Percentiles rank a stretch among this genome's conserved stretches.
Evolutionary conservation across 2,888 invertebrate species (phyloP).

Genomic region (Limnephilus lunatus): DNA sequence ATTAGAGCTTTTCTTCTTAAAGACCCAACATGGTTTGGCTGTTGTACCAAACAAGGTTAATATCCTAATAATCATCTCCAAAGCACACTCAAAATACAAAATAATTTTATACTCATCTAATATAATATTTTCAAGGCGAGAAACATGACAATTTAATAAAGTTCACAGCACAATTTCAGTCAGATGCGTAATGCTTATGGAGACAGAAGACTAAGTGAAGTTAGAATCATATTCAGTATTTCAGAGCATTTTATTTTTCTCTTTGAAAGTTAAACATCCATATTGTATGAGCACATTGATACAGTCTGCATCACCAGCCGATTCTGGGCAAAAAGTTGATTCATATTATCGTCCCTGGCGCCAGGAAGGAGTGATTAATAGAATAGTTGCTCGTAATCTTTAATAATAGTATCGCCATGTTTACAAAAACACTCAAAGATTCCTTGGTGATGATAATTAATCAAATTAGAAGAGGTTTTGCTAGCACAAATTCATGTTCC

Average conservation of each 20-base stretch:
- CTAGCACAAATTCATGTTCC: neutral
- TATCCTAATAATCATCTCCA: neutral
- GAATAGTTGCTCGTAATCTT: neutral
- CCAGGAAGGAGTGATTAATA: constrained; percentile 1
- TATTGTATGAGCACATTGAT: neutral
- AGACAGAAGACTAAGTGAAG: neutral
- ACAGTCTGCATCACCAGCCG: constrained; percentile 32
- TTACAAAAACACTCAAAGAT: neutral
- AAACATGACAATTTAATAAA: neutral
- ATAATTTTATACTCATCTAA: neutral
- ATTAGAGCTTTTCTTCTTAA: neutral
- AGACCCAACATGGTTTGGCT: neutral
- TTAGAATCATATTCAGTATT: constrained; percentile 25
- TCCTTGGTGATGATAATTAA: neutral
- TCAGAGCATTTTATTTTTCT: constrained; percentile 30
- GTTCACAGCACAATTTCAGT: neutral
- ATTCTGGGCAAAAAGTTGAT: constrained; percentile 22
- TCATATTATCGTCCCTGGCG: constrained; percentile 13
- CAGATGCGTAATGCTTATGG: constrained; percentile 31
- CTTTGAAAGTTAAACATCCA: neutral
- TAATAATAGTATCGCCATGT: neutral
- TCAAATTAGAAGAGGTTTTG: neutral
- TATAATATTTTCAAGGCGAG: neutral
- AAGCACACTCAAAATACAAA: neutral
- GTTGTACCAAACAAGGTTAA: neutral